Evolutionary conservation across 1,140 invertebrate genomes (phyloP), one percentile per base, ranked within the genome.

Genomic region (Scylla paramamosain): DNA sequence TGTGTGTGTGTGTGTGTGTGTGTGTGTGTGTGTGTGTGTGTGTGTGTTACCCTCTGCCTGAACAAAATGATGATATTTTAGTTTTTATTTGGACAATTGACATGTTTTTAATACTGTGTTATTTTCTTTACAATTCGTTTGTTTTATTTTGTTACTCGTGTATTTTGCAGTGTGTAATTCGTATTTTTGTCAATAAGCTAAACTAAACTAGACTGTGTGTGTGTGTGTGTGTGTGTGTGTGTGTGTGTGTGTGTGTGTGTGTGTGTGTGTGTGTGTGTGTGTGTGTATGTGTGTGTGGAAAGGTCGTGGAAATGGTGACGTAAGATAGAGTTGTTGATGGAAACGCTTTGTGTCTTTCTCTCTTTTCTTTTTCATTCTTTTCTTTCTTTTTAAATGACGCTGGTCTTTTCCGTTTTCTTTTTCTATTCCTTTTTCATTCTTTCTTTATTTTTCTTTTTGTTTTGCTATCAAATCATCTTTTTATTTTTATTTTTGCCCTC

Each of bases 211-310:
- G 39, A 39, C 1, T 39, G 39, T 39, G 39, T 86, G n/a, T 86
- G 83, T 86, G 83, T 86, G 25, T 86, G 83, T 84, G 83, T 86
- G 2, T 86, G 83, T 28, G n/a, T 86, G 83, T 86, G 83, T 86
- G 83, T 86, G n/a, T 86, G n/a, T 86, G 83, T 86, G 83, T 86
- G 83, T 86, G n/a, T 86, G n/a, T 39, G 39, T 39, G 39, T 86
- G n/a, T 86, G 83, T 86, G 83, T 86, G 25, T 86, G 83, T 84
- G 83, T 86, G 2, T 86, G 83, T 28, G n/a, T 86, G 83, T 86
- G 83, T 86, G 83, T 86, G n/a, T 86, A 1, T 77, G 67, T 77
- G n/a, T 77, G n/a, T 77, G n/a, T 77, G 67, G 16, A n/a, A 14
- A 77, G 67, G n/a, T 82, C 20, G 77, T 82, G 20, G 28, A 20